Evolutionary conservation across 2,888 invertebrate genomes (phyloP), one percentile per base, ranked within the genome.

Genomic region (Zaprionus obscuricornis): DNA sequence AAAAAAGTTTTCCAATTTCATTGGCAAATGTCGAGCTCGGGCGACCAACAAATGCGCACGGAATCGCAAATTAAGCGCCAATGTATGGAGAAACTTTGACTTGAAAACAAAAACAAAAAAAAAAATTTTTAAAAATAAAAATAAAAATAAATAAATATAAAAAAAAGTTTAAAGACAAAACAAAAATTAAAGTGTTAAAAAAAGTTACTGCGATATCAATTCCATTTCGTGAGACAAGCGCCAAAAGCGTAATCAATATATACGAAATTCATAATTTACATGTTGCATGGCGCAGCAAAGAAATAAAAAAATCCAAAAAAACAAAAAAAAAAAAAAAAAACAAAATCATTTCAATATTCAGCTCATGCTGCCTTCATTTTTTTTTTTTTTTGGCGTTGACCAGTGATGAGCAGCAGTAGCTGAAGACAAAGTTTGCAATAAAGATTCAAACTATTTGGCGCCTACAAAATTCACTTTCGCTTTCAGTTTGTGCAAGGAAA

Each of bases 381-480:
- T n/a, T n/a, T n/a, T n/a, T n/a, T n/a, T 52, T 54, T 66, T 58
- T 52, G 42, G 20, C 36, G 11, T 50, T 17, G 36, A 26, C 4
- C n/a, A n/a, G n/a, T n/a, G n/a, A n/a, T n/a, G n/a, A n/a, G n/a
- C n/a, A n/a, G n/a, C n/a, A n/a, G n/a, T n/a, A n/a, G n/a, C n/a
- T n/a, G n/a, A n/a, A n/a, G n/a, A n/a, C n/a, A n/a, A n/a, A n/a
- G n/a, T n/a, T n/a, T n/a, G n/a, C n/a, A n/a, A n/a, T n/a, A n/a
- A n/a, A n/a, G n/a, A n/a, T n/a, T n/a, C n/a, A n/a, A n/a, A n/a
- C n/a, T n/a, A n/a, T n/a, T n/a, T n/a, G n/a, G n/a, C n/a, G n/a
- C n/a, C n/a, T n/a, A n/a, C n/a, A n/a, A n/a, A n/a, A 63, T 62
- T 66, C 71, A 86, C 83, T 85, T 86, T 86, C 86, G 72, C 58